Conservation (phyloP, 2,888 invertebrate genomes). For the Macaria liturata region DNA sequence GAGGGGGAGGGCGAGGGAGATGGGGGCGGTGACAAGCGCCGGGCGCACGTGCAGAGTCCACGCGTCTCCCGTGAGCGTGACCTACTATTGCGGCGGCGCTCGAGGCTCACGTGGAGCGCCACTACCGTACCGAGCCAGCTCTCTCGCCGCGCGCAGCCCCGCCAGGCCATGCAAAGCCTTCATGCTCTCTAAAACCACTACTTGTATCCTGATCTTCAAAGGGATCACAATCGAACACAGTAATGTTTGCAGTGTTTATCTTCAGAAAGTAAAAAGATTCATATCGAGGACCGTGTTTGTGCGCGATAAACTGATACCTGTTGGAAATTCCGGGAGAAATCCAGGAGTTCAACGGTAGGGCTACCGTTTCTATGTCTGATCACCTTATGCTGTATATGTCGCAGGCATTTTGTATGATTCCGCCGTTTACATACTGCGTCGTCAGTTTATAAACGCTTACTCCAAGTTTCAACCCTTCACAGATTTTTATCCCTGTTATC, state of each 20-base stretch:
- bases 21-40: slow-evolving; percentile 2
- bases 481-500: too few relatives aligned
- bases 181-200: not conserved
- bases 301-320: slow-evolving; percentile 1
- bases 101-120: slow-evolving; percentile 54
- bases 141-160: not conserved
- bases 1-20: not conserved
- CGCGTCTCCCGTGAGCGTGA: slow-evolving; percentile 68
- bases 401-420: too few relatives aligned
- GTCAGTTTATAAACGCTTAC: too few relatives aligned
- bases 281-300: slow-evolving; percentile 1
- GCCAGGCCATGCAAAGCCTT: not conserved
- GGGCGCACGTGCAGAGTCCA: slow-evolving; percentile 65
- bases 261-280: not conserved
- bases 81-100: slow-evolving; percentile 53
- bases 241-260: not conserved
- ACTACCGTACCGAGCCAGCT: not conserved
- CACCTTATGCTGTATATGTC: too few relatives aligned
- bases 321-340: not conserved
- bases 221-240: slow-evolving; percentile 2
- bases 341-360: slow-evolving; percentile 1
- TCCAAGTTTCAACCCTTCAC: too few relatives aligned
- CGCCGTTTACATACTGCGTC: too few relatives aligned
- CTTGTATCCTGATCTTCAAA: not conserved
- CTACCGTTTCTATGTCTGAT: too few relatives aligned